Base-by-base conservation (phyloP, 2,797 vertebrate species). In the Karalla daura region DNA sequence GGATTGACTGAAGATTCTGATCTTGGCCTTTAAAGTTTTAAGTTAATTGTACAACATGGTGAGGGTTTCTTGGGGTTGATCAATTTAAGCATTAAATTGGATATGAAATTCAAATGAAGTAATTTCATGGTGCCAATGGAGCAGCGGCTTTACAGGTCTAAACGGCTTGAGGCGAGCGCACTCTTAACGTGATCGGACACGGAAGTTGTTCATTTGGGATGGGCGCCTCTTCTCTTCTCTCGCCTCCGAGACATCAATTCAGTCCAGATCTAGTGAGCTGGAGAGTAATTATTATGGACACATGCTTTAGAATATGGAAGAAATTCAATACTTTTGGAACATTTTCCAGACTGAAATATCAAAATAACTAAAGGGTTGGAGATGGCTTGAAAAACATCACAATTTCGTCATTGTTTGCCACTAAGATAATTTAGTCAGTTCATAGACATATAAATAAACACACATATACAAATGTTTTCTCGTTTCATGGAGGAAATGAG, bases 81-180 rank as follows among this genome's bases (percentile, higher is more conserved):
- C 27, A 50, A 8, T 60, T 61, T 18, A 45, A 46, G 37, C 25
- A 49, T 28, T 21, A 46, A 50, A 63, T 58, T 52, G 25, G 14
- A 70, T 47, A 61, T 35, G 35, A 61, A 68, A 44, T 66, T 73
- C 15, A 69, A 70, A 49, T 47, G 12, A 69, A 68, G 46, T 68
- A 1, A 28, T 80, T 80, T 74, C 24, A 70, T 64, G 60, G 36
- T 59, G 41, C 39, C 20, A 20, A 43, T 18, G 20, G 24, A 33
- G 20, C 10, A 36, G 28, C 58, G 25, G 50, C 55, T 44, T 47
- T 28, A 9, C 23, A 20, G 40, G 32, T 4, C 18, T 50, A n/a
- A 35, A 7, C 59, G 51, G 56, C 69, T 49, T 1, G 13, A 68
- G 67, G 61, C 52, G 24, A 52, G 14, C 17, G 51, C 4, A 55